Evolutionary conservation across 2,113 vertebrate species (phyloP), one percentile per base, ranked within the genome.

Genomic region (Brachirus orientalis): DNA sequence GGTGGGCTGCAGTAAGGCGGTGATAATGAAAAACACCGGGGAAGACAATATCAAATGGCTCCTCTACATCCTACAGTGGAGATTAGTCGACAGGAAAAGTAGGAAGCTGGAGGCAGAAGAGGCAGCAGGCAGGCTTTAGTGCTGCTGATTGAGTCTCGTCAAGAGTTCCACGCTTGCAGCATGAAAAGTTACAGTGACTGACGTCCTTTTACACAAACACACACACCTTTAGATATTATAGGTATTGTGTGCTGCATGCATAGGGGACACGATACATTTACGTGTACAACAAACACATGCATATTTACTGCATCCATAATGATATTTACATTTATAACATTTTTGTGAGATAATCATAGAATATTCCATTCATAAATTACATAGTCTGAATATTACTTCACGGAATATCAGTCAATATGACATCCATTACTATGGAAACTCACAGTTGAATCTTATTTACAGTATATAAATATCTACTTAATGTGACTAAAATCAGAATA

Each of bases 21-120:
- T 91, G 95, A 95, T 97, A 97, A 97, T 97, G 96, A 97, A 97
- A 97, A 97, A 97, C 96, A 96, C 96, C 95, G 95, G 94, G 95
- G 94, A 96, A 97, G 95, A 97, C 96, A 96, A 96, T 97, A 97
- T 97, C 96, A 96, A 89, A 97, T 94, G 96, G 95, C 96, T 97
- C 95, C 95, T 97, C 96, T 96, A 96, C 95, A 96, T 96, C 95
- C 95, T 88, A 84, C 86, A 68, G 82, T 75, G 85, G 88, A 91
- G 90, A 91, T 91, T 91, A 90, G 85, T 73, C 75, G 72, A 63
- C 82, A 82, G 82, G 88, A 85, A 62, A 86, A 89, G 86, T 81
- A 75, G 82, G 82, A 80, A 83, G 83, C 78, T 69, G 71, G 78
- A 72, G 79, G 80, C 68, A 76, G 76, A 59, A 68, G 80, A 81